Percentiles rank a stretch among this genome's conserved stretches.
Conservation (phyloP, 2,797 vertebrate species). For the Pangasius macronema region DNA sequence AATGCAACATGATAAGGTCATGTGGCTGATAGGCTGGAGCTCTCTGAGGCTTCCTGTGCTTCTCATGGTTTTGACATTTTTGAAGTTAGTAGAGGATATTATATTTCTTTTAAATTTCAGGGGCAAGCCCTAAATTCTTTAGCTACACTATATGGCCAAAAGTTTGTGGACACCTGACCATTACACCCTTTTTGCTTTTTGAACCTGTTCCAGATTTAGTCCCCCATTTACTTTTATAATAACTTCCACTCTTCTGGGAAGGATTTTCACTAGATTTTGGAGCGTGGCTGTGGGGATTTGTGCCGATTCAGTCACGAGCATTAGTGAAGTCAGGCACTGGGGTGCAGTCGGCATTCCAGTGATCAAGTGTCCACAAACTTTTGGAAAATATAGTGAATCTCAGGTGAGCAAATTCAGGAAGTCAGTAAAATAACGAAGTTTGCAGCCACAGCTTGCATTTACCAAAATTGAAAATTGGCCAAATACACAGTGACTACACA, state of each 20-base stretch:
- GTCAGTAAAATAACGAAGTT: neutral
- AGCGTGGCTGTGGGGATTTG: too few species aligned
- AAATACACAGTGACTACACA: neutral
- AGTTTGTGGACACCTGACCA: neutral
- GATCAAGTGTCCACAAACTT: neutral
- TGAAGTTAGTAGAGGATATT: neutral
- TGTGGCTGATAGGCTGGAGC: neutral
- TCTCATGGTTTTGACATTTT: neutral
- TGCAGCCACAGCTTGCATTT: too few species aligned
- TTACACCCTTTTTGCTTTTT: neutral
- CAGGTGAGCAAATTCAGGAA: neutral
- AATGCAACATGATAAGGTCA: neutral
- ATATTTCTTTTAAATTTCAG: neutral
- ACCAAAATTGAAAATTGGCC: too few species aligned
- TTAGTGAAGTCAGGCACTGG: neutral
- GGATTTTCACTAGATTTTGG: too few species aligned
- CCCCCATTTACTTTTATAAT: neutral
- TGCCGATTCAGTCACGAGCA: neutral
- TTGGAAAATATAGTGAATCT: neutral
- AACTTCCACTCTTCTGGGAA: neutral
- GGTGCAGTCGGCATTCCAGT: neutral
- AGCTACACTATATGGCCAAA: neutral
- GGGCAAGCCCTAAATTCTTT: neutral
- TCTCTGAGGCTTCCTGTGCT: neutral
- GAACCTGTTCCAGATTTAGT: neutral